Percentiles rank a stretch among this genome's conserved stretches.
phyloP scores from a whole-genome alignment of 1,140 invertebrate species.

The Microvelia longipes region DNA sequence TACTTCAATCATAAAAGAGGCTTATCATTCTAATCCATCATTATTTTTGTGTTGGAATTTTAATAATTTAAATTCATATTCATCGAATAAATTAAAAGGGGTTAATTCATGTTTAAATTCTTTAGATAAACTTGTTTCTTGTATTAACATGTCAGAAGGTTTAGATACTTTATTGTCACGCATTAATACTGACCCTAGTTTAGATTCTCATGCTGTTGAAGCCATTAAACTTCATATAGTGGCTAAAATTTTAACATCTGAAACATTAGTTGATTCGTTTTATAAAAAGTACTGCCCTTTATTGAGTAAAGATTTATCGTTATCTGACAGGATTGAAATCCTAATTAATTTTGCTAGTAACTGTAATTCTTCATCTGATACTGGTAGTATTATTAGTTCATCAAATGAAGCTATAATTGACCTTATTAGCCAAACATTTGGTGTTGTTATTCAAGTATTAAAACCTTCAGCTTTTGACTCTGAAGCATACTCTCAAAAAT shows the following conservation, averaged over 20 bases:
- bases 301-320: neutral
- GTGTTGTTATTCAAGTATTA: neutral
- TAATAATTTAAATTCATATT: neutral
- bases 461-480: neutral
- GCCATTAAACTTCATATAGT: slow-evolving; percentile 38
- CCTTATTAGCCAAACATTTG: neutral
- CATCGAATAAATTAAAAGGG: neutral
- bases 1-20: neutral
- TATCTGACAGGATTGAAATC: neutral
- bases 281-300: neutral
- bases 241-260: slow-evolving; percentile 23
- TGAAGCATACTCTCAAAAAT: neutral
- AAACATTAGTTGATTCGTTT: neutral
- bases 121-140: neutral
- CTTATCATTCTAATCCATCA: neutral
- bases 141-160: slow-evolving; percentile 17
- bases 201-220: slow-evolving; percentile 35
- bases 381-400: neutral
- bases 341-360: neutral
- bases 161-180: slow-evolving; percentile 25
- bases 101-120: slow-evolving; percentile 2
- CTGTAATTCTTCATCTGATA: neutral
- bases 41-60: slow-evolving; percentile 5
- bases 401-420: neutral
- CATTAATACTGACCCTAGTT: slow-evolving; percentile 30